Evolutionary conservation across 2,113 vertebrate genomes (phyloP).

Genomic region (Colistium nudipinnis): DNA sequence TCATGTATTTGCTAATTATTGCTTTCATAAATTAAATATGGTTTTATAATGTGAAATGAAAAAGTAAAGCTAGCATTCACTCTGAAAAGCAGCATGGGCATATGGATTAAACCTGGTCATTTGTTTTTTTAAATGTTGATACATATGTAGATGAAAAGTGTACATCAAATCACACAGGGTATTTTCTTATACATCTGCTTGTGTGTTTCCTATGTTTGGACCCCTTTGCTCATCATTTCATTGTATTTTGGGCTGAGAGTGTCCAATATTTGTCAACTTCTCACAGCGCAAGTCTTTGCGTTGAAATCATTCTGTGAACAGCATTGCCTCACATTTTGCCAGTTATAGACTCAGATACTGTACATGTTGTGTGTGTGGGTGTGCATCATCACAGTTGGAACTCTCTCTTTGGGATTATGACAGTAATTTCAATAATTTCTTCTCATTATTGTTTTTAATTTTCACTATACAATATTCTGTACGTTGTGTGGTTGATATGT

Average conservation of each 20-base stretch:
- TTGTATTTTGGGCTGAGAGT: conserved; percentile 29
- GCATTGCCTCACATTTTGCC: conserved; percentile 39
- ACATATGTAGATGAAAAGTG: conserved; percentile 25
- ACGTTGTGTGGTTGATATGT: conserved; percentile 17
- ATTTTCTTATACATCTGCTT: conserved; percentile 51
- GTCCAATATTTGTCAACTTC: conserved; percentile 13
- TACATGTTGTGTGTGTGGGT: conserved; percentile 8
- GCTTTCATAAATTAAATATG: background rate
- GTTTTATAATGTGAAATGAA: background rate
- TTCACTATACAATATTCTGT: conserved; percentile 1
- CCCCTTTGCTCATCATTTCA: conserved; percentile 14
- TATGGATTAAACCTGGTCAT: background rate
- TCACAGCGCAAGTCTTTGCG: conserved; percentile 30
- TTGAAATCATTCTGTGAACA: conserved; percentile 9
- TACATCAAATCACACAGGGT: conserved; percentile 30
- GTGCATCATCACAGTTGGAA: conserved; percentile 8
- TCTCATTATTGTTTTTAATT: conserved; percentile 31
- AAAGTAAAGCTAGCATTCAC: background rate
- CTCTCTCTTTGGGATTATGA: conserved; percentile 14
- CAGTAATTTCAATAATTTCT: conserved; percentile 6
- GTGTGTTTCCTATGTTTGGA: conserved; percentile 40
- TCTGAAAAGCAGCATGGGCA: background rate
- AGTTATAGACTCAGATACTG: conserved; percentile 17
- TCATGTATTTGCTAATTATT: background rate
- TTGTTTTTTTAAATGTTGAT: background rate